Percentiles rank a stretch among this genome's conserved stretches.
Evolutionary conservation across 2,797 vertebrate genomes (phyloP).

Genomic region (Anguilla pacifica): DNA sequence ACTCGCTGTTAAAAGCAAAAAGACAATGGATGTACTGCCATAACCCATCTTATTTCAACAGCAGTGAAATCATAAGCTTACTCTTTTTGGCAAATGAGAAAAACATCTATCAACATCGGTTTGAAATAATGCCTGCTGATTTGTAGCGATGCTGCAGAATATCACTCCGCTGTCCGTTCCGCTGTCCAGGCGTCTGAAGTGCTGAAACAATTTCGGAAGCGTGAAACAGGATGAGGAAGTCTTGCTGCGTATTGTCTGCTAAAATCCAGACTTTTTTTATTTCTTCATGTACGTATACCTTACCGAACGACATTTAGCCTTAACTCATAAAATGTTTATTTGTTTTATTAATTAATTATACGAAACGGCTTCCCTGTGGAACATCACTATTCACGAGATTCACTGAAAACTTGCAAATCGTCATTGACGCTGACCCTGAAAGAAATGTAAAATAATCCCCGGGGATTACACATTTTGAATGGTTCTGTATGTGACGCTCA

Average conservation of each 20-base stretch:
- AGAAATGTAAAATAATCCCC: background rate
- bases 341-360: background rate
- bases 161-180: background rate
- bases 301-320: background rate
- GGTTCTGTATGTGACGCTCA: background rate
- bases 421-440: background rate
- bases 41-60: background rate
- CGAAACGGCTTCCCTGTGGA: background rate
- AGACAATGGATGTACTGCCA: background rate
- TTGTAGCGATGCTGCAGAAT: background rate
- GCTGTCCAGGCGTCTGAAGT: constrained; percentile 7
- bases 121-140: background rate
- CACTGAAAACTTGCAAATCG: background rate
- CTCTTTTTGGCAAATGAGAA: background rate
- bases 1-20: background rate
- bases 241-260: background rate
- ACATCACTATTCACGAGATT: background rate
- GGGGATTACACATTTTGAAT: background rate
- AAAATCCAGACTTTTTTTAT: background rate
- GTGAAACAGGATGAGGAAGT: background rate
- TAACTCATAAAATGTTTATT: background rate
- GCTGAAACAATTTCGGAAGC: background rate
- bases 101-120: background rate
- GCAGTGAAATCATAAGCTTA: background rate
- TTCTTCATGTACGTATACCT: background rate